A percentile compares a stretch with the other conserved stretches of the same genome.
These are phyloP conservation scores for Macheiramphus alcinus DNA, from an alignment of 2,113 vertebrate genomes.

Conservation along the genomic window DNA sequence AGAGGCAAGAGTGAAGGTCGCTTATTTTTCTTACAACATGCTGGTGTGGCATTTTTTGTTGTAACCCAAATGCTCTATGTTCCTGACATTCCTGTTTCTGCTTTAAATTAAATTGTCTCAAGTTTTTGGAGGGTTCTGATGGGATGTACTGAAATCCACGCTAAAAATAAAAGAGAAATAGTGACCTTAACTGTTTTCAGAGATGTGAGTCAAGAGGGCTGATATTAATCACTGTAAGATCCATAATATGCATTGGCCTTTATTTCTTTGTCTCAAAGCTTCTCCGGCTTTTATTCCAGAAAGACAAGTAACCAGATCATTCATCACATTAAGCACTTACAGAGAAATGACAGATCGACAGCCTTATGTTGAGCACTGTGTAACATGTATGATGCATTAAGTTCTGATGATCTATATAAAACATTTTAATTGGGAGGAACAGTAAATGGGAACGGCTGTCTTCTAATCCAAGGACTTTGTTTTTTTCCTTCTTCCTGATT, in stretches of 20 bases:
- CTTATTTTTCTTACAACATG: background rate
- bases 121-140: background rate
- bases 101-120: background rate
- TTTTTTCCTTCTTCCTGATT: background rate
- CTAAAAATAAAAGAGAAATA: background rate
- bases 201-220: background rate
- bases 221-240: conserved; percentile 1
- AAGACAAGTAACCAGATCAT: conserved; percentile 27
- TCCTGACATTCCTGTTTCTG: background rate
- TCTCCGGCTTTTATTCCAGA: background rate
- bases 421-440: background rate
- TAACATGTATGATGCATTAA: background rate
- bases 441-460: background rate
- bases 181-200: conserved; percentile 21
- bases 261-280: conserved; percentile 54
- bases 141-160: background rate
- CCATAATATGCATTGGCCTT: background rate
- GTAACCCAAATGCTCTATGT: background rate
- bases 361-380: background rate
- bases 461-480: background rate
- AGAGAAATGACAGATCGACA: conserved; percentile 15
- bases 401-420: conserved; percentile 3
- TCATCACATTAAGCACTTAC: background rate
- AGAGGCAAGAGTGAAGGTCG: background rate
- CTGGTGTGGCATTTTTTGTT: background rate